Base-by-base conservation (phyloP, 2,888 invertebrate species). In the Deroplatys truncata region DNA sequence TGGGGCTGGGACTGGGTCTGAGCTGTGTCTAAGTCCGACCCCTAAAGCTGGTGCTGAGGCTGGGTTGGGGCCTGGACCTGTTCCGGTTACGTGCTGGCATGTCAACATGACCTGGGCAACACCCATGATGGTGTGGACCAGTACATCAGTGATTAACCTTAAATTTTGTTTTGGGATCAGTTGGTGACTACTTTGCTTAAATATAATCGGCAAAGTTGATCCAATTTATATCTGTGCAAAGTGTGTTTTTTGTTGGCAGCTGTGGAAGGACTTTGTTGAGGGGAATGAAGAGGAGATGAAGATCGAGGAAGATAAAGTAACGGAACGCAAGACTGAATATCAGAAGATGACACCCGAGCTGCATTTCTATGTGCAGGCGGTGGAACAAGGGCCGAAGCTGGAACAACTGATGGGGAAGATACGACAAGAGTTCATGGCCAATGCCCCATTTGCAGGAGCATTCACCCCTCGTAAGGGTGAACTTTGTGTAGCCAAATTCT, bases 401-500 rank as follows among this genome's bases (percentile, higher is more conserved):
- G 99, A 99, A 93, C 95, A 96, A 82, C 94, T 99, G 92, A 97
- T 98, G 95, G 95, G 96, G 7, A 97, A 98, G 92, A 94, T 99
- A 91, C 96, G 98, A 91, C 96, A 97, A 92, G 98, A 99, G 92
- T 96, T 99, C 93, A 95, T 96, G 91, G 94, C 95, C 0, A 98
- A 97, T 93, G 97, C 98, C 85, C 99, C 99, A 5, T 94, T 98
- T 84, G 95, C 97, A 16, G 99, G 98, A 25, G 95, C 98, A 0
- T 98, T 97, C 93, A 96, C 95, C 9, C 98, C 99, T 0, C 97
- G 96, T 93, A 96, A 97, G 91, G 97, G 97, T 25, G 98, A 98
- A 86, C 93, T 98, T 43, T 99, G 98, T 92, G 99, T 98, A 29
- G 98, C 99, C 72, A 96, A 96, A 92, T 99, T 98, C 93, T 95